phyloP scores from a whole-genome alignment of 2,888 invertebrate species.

The Erebia palarica region DNA sequence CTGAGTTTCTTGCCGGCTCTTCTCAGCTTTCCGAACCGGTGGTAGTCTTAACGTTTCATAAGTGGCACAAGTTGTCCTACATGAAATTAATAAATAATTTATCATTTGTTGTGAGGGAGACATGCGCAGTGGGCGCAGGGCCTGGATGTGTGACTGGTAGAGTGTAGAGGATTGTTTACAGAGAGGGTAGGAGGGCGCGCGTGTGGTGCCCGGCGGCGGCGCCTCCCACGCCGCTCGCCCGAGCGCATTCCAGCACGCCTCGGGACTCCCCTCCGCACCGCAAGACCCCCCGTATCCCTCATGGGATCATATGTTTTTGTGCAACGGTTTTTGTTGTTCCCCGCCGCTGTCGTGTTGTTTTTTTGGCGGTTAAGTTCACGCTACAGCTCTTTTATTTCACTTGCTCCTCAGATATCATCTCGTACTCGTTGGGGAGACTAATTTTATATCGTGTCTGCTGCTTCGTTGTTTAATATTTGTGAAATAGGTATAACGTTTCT shows the following conservation, averaged over 20 bases:
- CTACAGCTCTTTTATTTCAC: slow-evolving; percentile 76
- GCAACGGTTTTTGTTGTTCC: slow-evolving; percentile 83
- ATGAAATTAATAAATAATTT: too few species aligned
- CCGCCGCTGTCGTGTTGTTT: slow-evolving; percentile 76
- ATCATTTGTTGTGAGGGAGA: slow-evolving; percentile 34
- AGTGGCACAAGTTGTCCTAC: too few species aligned
- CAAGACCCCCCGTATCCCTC: slow-evolving; percentile 66
- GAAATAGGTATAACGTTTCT: too few species aligned
- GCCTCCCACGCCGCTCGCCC: slow-evolving; percentile 80
- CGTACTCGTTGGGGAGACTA: slow-evolving; percentile 50
- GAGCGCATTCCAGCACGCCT: slow-evolving; percentile 82
- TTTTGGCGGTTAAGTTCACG: slow-evolving; percentile 74
- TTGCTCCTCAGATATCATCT: slow-evolving; percentile 69
- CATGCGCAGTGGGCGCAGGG: slow-evolving; percentile 47
- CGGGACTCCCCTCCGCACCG: slow-evolving; percentile 63
- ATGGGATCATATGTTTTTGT: slow-evolving; percentile 83
- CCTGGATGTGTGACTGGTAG: slow-evolving; percentile 54
- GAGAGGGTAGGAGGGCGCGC: slow-evolving; percentile 64
- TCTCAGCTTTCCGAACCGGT: too few species aligned
- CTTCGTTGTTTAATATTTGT: background rate
- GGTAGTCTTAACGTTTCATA: too few species aligned
- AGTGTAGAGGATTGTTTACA: slow-evolving; percentile 62
- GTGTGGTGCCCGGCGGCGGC: slow-evolving; percentile 61
- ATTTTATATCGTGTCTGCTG: slow-evolving; percentile 32
- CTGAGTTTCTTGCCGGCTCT: too few species aligned